Evolutionary conservation across 2,888 invertebrate species (phyloP), one percentile per base, ranked within the genome.

Genomic region (Cremastinae sp.): DNA sequence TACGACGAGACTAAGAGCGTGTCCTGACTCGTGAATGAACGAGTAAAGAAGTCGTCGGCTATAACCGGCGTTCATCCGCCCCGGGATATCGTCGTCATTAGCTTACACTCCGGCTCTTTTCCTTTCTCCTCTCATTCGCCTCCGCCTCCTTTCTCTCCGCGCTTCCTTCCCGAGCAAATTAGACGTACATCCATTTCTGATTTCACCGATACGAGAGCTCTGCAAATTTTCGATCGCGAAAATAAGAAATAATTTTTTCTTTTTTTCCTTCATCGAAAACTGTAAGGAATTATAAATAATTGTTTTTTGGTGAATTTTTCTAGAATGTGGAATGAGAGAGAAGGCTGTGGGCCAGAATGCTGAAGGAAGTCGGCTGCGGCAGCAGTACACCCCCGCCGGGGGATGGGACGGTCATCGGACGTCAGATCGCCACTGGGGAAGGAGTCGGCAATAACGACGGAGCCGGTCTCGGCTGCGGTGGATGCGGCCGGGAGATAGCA

Each of bases 361-460:
- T 94, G 90, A 94, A 94, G 90, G 94, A 94, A 89, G 92, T 94
- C 69, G 88, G 88, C 79, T 89, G 88, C 81, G 87, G 87, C 62
- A 85, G 86, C 79, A 86, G 84, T 78, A 93, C 84, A 91, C 92
- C 88, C 90, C 91, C 88, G 90, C 90, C 91, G 79, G 90, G 90
- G 79, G 90, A 90, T 83, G 89, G 90, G 75, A 88, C 90, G 65
- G 89, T 90, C 62, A 88, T 90, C 75, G 90, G 90, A 75, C 90
- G 90, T 83, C 89, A 90, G 70, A 81, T 79, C 45, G 90, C 83
- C 81, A 79, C 78, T 86, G 69, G 87, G 90, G 84, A 83, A 80
- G 83, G 82, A 66, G 82, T 84, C 62, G 84, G 81, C 73, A 81
- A 81, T 74, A 82, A 82, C 75, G 84, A 83, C 59, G 77, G 83